Evolutionary conservation across 2,888 invertebrate species (phyloP), one percentile per base, ranked within the genome.

Genomic region (Conchocele bisecta): DNA sequence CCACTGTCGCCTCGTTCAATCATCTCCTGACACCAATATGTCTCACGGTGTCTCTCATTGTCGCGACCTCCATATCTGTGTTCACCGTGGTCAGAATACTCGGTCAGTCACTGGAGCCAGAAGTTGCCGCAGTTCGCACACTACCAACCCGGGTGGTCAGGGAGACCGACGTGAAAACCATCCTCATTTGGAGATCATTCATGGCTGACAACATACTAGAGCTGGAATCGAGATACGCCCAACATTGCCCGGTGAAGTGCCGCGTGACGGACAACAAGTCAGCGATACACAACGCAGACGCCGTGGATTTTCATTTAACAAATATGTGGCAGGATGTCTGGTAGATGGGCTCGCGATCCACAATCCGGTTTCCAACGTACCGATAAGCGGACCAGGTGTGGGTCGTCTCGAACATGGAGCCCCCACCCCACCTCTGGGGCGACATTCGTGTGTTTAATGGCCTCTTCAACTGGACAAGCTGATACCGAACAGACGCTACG

Each of bases 331-430:
- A 59, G 20, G 59, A 71, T 20, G 39, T 50, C 17, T 71, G 65
- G 70, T 42, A 33, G 2, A 54, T 71, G 7, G 64, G 44, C 22
- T 59, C 70, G 5, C 53, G 44, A 33, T 44, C 64, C 3, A 46
- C 28, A 26, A 42, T 61, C 5, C 22, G 65, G 3, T 58, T 83
- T 48, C 84, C 84, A 7, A 46, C 50, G 6, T 61, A 63, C n/a
- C 64, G 83, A 4, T 39, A 64, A n/a, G 69, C 81, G 2, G 56
- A 72, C 35, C 84, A 84, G 70, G 67, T 81, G 2, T 85, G 85
- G 85, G 59, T 79, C 7, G 41, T 85, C 9, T 68, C 76, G 41
- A 81, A 79, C 35, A 60, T 75, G 22, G 85, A 85, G 58, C 85
- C 85, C 0, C 80, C 83, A 7, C 61, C 79, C 4, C 60, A 78